Base-by-base conservation (phyloP, 2,113 vertebrate genomes). In the Sylvilagus bachmani region DNA sequence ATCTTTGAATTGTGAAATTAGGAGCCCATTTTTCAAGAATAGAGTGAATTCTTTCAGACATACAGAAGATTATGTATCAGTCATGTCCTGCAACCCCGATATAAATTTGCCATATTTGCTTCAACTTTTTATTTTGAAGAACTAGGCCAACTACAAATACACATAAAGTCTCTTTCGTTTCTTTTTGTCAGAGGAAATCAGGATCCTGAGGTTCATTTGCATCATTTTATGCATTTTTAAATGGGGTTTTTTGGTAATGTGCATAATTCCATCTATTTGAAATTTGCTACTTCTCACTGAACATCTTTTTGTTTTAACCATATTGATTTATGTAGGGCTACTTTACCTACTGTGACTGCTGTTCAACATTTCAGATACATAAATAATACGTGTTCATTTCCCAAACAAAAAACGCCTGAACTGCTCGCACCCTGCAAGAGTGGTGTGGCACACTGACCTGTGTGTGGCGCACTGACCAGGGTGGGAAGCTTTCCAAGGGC, bases 1-100 rank as follows among this genome's bases (percentile, higher is more conserved):
- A 93, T 86, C 89, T n/a, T 89, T 91, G 33, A 79, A 83, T 12
- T 92, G 29, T 89, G 62, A 93, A 91, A 81, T 84, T 58, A 75
- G n/a, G n/a, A 31, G 16, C 4, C 6, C 19, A 33, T 66, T 62
- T 74, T 51, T 22, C 74, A 94, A 67, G 51, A 66, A 74, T 74
- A 44, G 44, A 7, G 44, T 1, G n/a, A 84, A 79, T 13, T 88
- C 64, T 89, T 94, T 91, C 64, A 89, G 81, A 82, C 38, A 80
- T 44, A 90, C 2, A 77, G 53, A 66, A n/a, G 78, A 61, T 73
- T 38, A 81, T 69, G 22, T 92, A 58, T 71, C 44, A 77, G 24
- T 21, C 6, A 13, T 51, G 38, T 24, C 49, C 27, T 53, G 92
- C 38, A 4, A 29, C 38, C 24, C 62, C 38, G 27, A 78, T 64